Percentiles rank a stretch among this genome's conserved stretches.
Conservation (phyloP, 1,140 invertebrate genomes). For the Drosophila sucinea region DNA sequence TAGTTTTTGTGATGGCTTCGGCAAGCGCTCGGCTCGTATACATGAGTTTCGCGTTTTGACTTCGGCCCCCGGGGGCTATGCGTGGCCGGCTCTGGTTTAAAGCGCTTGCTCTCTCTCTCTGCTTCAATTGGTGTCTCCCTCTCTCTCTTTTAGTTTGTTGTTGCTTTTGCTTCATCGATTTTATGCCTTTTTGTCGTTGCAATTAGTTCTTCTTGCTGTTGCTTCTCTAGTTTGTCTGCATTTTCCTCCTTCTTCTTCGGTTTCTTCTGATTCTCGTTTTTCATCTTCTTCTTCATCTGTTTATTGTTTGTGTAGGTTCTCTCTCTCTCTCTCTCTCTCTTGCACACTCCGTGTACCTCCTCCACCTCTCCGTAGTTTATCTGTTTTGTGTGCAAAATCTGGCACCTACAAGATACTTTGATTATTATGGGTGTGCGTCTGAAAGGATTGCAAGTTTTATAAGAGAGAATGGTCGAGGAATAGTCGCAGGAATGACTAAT, state of each 20-base stretch:
- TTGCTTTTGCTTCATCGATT: conserved; percentile 77
- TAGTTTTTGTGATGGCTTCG: too few relatives aligned
- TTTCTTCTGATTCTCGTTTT: conserved; percentile 25
- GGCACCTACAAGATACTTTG: conserved; percentile 47
- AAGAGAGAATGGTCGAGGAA: not conserved
- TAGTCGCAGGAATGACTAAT: conserved; percentile 1
- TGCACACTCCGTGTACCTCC: not conserved
- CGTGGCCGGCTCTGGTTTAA: too few relatives aligned
- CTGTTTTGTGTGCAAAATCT: conserved; percentile 49
- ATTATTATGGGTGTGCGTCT: conserved; percentile 37
- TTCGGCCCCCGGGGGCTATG: too few relatives aligned
- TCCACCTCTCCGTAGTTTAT: conserved; percentile 4
- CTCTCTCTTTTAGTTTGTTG: conserved; percentile 49
- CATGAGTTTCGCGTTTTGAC: too few relatives aligned
- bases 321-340: not conserved
- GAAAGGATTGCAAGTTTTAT: not conserved
- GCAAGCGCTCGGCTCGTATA: too few relatives aligned
- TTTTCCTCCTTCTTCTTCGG: conserved; percentile 41
- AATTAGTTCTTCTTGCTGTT: conserved; percentile 73
- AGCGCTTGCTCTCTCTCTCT: conserved; percentile 49
- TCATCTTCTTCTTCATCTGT: conserved; percentile 30
- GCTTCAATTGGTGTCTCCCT: conserved; percentile 19
- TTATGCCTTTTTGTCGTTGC: conserved; percentile 76
- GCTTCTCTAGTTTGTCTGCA: conserved; percentile 57
- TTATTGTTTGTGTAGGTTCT: conserved; percentile 38